These are phyloP conservation scores for Thomomys bottae DNA, from an alignment of 2,113 vertebrate species.

Conservation along the genomic window DNA sequence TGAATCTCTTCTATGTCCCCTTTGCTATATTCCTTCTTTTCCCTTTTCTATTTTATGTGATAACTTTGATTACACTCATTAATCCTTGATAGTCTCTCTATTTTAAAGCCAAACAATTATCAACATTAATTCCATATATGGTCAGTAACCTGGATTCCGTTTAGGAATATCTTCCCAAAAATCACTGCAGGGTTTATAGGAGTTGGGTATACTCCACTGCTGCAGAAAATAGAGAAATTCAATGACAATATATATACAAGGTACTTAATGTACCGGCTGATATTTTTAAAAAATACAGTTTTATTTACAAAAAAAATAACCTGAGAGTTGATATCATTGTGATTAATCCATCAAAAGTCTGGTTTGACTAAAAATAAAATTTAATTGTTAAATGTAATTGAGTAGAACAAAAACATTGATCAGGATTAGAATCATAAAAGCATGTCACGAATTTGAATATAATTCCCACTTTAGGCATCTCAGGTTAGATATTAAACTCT, in stretches of 20 bases:
- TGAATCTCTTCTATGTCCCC: not conserved
- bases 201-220: too few relatives aligned
- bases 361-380: not conserved
- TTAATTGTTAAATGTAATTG: constrained; percentile 8
- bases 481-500: not conserved
- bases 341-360: not conserved
- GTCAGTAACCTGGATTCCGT: too few relatives aligned
- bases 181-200: too few relatives aligned
- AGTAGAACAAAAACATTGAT: constrained; percentile 31
- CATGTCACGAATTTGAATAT: constrained; percentile 12
- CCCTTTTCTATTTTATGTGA: not conserved
- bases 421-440: not conserved
- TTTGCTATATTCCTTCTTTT: not conserved
- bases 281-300: not conserved
- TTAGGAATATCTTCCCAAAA: too few relatives aligned
- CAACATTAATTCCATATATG: not conserved
- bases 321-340: not conserved
- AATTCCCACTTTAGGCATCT: constrained; percentile 11
- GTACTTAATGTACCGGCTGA: not conserved
- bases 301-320: too few relatives aligned
- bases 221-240: not conserved
- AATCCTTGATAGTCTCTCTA: not conserved
- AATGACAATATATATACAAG: not conserved
- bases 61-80: not conserved
- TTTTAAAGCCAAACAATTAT: not conserved